Evolutionary conservation across 1,140 invertebrate species (phyloP), one percentile per base, ranked within the genome.

Genomic region (Orussus abietinus): DNA sequence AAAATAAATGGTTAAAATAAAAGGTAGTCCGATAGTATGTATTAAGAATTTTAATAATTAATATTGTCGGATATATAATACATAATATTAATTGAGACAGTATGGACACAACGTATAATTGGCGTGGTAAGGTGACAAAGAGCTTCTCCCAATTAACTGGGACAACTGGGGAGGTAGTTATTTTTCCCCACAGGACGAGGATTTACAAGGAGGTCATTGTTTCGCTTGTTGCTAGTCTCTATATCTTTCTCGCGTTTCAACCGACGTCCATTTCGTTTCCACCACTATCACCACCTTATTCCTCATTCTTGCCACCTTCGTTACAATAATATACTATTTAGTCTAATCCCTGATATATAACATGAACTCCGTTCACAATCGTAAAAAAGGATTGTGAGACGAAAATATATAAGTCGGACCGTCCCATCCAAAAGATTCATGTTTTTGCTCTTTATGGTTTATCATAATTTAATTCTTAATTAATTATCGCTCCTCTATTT

Each of bases 301-400:
- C 30, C 14, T 26, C 22, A 28, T 17, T 30, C 28, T 52, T 34
- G 20, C 37, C 32, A 34, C 20, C 20, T 38, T 38, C 25, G 21
- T 22, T 35, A 47, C 44, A 47, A 40, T 59, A 54, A 63, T 64
- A 63, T 54, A 52, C 60, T 68, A 69, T 62, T 69, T 71, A 73
- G 51, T 68, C 66, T 73, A 73, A 67, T 71, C 68, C 70, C 68
- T 71, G 70, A 71, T 69, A 62, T 70, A 71, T 67, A 67, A 70
- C 56, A 66, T 68, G 63, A 69, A 68, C 61, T 53, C 62, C 51
- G 59, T 66, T 64, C 57, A 60, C 55, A 62, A 64, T 62, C 40
- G 60, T 69, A 65, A 60, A 64, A 62, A 71, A 62, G 45, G 41
- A 59, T 57, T 50, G 52, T 57, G 49, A 55, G 51, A 65, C 50